Evolutionary conservation across 2,113 vertebrate species (phyloP), one percentile per base, ranked within the genome.

Genomic region (Vulpes ferrilata): DNA sequence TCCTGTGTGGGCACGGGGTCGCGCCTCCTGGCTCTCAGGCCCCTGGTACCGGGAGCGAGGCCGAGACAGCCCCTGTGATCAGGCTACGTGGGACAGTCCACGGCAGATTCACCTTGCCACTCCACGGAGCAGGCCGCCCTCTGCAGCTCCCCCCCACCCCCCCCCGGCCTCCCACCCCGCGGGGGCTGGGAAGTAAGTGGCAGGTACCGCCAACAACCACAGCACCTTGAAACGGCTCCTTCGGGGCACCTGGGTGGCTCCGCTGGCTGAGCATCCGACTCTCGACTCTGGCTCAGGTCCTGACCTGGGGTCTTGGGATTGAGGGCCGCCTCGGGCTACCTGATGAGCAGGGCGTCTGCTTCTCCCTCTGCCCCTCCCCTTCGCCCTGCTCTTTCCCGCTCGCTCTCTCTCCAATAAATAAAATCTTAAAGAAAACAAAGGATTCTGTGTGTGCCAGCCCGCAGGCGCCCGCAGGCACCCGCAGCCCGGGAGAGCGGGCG

Each of bases 31-130:
- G 74, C 17, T 67, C 23, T 32, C 35, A 38, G 0, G 4, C 11
- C 27, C 27, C 48, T 74, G 25, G 51, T 13, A 60, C 30, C 43
- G 6, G 60, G 27, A 92, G 65, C 22, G 71, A 5, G 43, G 43
- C 64, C 38, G 19, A 87, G 43, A 43, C 43, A 3, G 43, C 12
- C 59, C 35, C 55, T 7, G 4, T 0, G 20, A 27, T 38, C 71
- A 35, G 0, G 1, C 17, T 62, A 35, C 67, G 30, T 4, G 7
- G 53, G 43, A 73, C 20, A 13, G 15, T 12, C 12, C 25, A 0
- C 3, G 89, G 76, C 48, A 67, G 48, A 19, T 20, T 67, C 17
- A 23, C 16, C 48, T 64, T 23, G 3, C 23, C 6, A 83, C 22
- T 73, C 55, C 2, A 0, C 22, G 32, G 92, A 57, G 57, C 80